These are phyloP conservation scores for Drosophila santomea DNA, from an alignment of 1,140 invertebrate genomes.

Conservation along the genomic window DNA sequence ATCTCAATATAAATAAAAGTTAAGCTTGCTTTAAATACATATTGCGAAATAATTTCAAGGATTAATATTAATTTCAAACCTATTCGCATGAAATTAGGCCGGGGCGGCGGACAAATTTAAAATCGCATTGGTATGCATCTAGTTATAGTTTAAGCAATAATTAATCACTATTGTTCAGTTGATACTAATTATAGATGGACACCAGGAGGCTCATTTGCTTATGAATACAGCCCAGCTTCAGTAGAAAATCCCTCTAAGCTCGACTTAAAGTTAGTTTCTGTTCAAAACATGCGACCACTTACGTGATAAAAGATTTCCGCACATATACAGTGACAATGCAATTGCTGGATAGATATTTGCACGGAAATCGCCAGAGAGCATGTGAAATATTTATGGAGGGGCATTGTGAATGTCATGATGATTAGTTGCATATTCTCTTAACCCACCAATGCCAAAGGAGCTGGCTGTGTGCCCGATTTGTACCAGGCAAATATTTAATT, in stretches of 20 bases:
- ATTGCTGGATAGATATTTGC: constrained; percentile 62
- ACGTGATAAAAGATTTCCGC: constrained; percentile 23
- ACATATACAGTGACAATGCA: constrained; percentile 25
- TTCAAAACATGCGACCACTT: constrained; percentile 7
- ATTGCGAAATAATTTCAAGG: too few species aligned
- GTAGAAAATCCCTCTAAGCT: background rate
- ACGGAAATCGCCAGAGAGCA: constrained; percentile 67
- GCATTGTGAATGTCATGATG: constrained; percentile 67
- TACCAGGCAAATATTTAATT: constrained; percentile 78
- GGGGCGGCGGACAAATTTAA: too few species aligned
- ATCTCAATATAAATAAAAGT: too few species aligned
- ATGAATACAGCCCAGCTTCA: background rate
- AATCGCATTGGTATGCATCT: too few species aligned
- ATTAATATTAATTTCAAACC: too few species aligned
- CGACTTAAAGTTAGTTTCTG: constrained; percentile 3
- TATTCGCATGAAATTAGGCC: too few species aligned
- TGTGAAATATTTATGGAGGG: constrained; percentile 75
- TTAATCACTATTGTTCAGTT: background rate
- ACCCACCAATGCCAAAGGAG: constrained; percentile 28
- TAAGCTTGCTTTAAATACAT: too few species aligned
- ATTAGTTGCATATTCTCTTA: constrained; percentile 75
- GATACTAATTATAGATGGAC: background rate
- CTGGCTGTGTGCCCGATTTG: constrained; percentile 59
- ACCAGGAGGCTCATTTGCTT: background rate
- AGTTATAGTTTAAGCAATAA: background rate